Percentiles rank a stretch among this genome's conserved stretches.
These are phyloP conservation scores for Myotis findleyi DNA, from an alignment of 2,797 vertebrate genomes.

Conservation along the genomic window DNA sequence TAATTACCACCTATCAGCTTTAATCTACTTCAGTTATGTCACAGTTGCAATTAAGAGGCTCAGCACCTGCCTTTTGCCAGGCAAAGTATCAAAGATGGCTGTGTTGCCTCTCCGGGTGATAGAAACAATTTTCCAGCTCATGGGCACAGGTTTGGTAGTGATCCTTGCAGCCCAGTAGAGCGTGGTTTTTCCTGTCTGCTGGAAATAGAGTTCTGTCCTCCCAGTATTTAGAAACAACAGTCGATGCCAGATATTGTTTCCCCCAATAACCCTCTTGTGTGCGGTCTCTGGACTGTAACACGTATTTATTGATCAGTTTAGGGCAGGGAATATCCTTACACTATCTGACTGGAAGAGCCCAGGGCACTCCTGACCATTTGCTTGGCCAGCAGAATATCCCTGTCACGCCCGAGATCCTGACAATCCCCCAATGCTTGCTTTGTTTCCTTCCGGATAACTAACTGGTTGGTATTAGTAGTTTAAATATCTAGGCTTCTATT, in stretches of 20 bases:
- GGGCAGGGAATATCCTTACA: neutral
- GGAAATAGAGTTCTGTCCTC: constrained; percentile 15
- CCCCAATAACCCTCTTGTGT: neutral
- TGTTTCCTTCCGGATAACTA: neutral
- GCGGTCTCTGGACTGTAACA: neutral
- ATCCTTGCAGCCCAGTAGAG: neutral
- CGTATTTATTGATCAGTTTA: neutral
- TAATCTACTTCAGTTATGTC: neutral
- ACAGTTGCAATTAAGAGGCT: constrained; percentile 25
- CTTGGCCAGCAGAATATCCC: neutral
- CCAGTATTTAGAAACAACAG: constrained; percentile 17
- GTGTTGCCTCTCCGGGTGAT: neutral
- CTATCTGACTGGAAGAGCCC: neutral
- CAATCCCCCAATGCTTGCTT: neutral
- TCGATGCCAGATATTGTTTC: neutral
- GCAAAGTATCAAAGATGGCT: neutral
- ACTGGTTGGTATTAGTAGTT: neutral
- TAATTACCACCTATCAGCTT: neutral
- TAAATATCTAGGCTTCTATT: constrained; percentile 32
- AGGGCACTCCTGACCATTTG: neutral
- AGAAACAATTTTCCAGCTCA: constrained; percentile 13
- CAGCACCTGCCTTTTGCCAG: neutral
- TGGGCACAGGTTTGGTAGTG: neutral
- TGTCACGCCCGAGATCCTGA: neutral
- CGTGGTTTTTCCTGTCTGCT: neutral